Evolutionary conservation across 1,140 invertebrate species (phyloP).

Genomic region (Limonius californicus): DNA sequence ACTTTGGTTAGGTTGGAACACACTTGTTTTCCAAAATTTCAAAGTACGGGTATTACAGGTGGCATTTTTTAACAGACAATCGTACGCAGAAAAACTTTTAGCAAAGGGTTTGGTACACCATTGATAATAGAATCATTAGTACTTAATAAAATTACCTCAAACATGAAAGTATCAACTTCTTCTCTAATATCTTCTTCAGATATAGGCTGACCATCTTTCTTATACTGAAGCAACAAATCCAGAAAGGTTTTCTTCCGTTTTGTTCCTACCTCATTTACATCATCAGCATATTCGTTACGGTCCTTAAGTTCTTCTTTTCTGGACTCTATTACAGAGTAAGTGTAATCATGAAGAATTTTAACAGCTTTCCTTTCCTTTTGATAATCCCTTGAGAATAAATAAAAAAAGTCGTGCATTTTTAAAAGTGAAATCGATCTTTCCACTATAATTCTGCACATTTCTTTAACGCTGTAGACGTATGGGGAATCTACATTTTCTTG

Average conservation of each 20-base stretch:
- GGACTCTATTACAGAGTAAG: background rate
- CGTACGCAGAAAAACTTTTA: too few relatives aligned
- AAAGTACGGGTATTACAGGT: too few relatives aligned
- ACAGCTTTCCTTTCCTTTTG: conserved; percentile 9
- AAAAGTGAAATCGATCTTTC: background rate
- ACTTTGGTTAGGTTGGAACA: too few relatives aligned
- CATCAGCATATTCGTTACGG: too few relatives aligned
- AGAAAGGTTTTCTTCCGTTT: conserved; percentile 52
- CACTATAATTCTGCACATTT: conserved; percentile 20
- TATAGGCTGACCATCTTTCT: conserved; percentile 54
- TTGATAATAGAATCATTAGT: too few relatives aligned
- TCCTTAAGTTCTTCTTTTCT: background rate
- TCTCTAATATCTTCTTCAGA: conserved; percentile 67
- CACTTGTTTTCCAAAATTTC: too few relatives aligned
- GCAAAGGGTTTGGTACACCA: too few relatives aligned
- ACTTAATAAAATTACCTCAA: too few relatives aligned
- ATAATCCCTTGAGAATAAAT: conserved; percentile 15
- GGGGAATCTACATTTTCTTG: conserved; percentile 14
- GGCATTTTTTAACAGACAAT: too few relatives aligned
- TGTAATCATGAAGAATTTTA: background rate
- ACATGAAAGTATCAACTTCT: conserved; percentile 86
- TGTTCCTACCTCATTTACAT: background rate
- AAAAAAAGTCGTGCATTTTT: background rate
- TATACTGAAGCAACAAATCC: conserved; percentile 64
- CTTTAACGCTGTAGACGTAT: conserved; percentile 17